Percentiles rank a stretch among this genome's conserved stretches.
phyloP scores from a whole-genome alignment of 2,113 vertebrate genomes.

The Muntiacus muntjak region DNA sequence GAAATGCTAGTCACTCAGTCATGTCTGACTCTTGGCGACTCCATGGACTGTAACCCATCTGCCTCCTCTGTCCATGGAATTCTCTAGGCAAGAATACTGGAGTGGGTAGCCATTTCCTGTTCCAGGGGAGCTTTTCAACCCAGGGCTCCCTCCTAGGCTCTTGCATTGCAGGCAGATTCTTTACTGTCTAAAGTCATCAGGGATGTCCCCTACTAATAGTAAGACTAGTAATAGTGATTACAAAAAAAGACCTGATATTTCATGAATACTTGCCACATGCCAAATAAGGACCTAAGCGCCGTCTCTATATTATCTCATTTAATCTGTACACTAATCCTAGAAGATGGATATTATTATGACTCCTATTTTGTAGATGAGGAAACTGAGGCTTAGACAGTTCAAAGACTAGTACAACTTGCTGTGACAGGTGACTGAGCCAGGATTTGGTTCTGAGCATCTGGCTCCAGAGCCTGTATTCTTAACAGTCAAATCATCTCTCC shows the following conservation, averaged over 20 bases:
- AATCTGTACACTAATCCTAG: no score
- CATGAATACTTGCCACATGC: accelerated
- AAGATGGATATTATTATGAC: background rate
- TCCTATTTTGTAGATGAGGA: background rate
- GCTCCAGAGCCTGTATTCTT: background rate
- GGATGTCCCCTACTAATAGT: background rate
- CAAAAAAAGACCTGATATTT: background rate
- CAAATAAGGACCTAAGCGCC: background rate
- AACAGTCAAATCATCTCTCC: background rate
- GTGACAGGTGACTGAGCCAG: background rate
- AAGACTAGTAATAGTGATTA: background rate
- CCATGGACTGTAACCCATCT: background rate
- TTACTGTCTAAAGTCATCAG: background rate
- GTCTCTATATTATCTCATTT: background rate
- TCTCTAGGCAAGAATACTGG: background rate
- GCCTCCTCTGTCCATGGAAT: background rate
- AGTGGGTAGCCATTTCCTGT: background rate
- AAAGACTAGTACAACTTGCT: background rate
- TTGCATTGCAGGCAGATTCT: background rate
- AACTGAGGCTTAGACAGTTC: background rate
- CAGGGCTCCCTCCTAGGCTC: background rate
- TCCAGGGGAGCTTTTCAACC: background rate
- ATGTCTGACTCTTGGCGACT: background rate
- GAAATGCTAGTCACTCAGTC: background rate
- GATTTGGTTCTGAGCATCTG: background rate